phyloP scores from a whole-genome alignment of 30 jellyfish, hydroid and myxozoan species.

The Aurelia sp. region DNA sequence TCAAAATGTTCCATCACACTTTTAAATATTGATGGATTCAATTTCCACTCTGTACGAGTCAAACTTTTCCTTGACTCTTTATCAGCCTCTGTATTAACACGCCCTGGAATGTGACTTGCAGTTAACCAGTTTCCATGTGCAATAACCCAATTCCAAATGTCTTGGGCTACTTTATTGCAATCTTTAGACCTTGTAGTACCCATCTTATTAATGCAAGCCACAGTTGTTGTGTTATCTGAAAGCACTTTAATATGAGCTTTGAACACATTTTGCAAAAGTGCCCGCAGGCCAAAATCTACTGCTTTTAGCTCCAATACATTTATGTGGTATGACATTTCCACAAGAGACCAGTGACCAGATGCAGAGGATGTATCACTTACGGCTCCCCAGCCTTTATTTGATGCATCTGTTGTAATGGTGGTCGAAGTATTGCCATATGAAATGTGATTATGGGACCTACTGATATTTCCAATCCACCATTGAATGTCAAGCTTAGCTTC shows the following conservation, averaged over 20 bases:
- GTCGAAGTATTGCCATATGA: neutral
- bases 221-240: conserved; percentile 52
- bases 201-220: conserved; percentile 20
- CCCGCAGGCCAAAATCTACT: conserved; percentile 27
- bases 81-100: conserved; percentile 40
- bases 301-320: conserved; percentile 25
- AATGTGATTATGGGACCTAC: conserved; percentile 6
- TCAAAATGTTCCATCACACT: neutral
- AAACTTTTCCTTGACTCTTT: conserved; percentile 13
- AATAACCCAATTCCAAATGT: conserved; percentile 35
- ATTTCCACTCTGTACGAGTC: conserved; percentile 29
- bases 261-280: neutral
- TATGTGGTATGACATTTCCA: conserved; percentile 16
- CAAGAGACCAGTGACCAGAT: neutral
- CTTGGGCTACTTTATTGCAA: conserved; percentile 14
- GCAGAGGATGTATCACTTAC: neutral
- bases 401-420: conserved; percentile 11
- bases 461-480: conserved; percentile 54
- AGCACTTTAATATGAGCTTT: conserved; percentile 10
- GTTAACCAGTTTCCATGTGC: conserved; percentile 24
- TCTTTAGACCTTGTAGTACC: conserved; percentile 40
- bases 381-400: conserved; percentile 35
- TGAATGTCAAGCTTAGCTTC: conserved; percentile 12
- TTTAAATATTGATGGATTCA: neutral
- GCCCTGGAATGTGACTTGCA: conserved; percentile 54